Evolutionary conservation across 2,797 vertebrate species (phyloP).

Genomic region (Hoplostethus mediterraneus): DNA sequence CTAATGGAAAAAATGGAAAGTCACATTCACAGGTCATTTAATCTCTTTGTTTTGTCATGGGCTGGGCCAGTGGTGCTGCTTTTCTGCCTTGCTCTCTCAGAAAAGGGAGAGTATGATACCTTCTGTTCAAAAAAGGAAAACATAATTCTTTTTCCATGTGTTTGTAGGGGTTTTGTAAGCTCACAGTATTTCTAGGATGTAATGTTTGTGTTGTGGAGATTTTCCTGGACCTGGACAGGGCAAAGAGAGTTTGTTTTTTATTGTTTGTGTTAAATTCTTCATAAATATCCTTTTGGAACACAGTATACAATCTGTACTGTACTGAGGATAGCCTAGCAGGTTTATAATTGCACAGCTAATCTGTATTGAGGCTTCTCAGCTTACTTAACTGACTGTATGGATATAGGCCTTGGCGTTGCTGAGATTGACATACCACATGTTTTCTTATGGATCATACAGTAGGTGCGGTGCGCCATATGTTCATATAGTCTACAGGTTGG

Average conservation of each 20-base stretch:
- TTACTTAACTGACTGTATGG: constrained; percentile 42
- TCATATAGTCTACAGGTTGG: not conserved
- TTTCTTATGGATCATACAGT: constrained; percentile 32
- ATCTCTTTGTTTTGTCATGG: constrained; percentile 82
- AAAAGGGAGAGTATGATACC: constrained; percentile 38
- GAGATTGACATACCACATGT: not conserved
- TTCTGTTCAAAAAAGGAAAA: constrained; percentile 59
- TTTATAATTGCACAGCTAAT: constrained; percentile 59
- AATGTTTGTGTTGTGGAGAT: constrained; percentile 58
- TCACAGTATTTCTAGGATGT: constrained; percentile 58
- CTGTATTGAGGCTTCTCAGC: constrained; percentile 49
- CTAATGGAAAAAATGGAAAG: constrained; percentile 72
- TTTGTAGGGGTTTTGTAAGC: constrained; percentile 49
- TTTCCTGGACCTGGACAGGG: constrained; percentile 34
- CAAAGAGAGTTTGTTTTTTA: constrained; percentile 19
- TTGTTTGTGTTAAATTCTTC: constrained; percentile 42
- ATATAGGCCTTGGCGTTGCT: constrained; percentile 50
- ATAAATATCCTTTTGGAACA: constrained; percentile 37
- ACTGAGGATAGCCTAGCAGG: constrained; percentile 44
- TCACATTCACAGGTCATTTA: constrained; percentile 86
- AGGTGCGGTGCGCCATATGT: constrained; percentile 6
- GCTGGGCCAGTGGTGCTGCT: constrained; percentile 75
- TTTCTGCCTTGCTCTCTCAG: constrained; percentile 51
- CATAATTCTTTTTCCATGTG: constrained; percentile 61
- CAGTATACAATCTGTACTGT: constrained; percentile 40